Evolutionary conservation across 2,113 vertebrate species (phyloP).

Genomic region (Bufo gargarizans): DNA sequence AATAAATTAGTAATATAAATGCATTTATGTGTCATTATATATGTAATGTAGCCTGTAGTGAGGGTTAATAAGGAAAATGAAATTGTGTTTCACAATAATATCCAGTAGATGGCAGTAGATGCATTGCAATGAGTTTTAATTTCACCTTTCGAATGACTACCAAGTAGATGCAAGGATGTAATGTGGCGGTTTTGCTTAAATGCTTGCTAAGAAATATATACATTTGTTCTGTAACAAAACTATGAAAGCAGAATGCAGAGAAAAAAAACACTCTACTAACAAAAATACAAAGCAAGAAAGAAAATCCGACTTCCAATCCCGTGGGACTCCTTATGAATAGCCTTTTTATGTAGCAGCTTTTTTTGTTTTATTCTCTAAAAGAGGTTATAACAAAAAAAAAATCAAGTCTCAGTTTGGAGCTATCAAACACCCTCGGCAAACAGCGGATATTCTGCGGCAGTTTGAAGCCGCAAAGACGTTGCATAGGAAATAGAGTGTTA

Average conservation of each 20-base stretch:
- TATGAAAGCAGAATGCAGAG: background rate
- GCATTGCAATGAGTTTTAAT: conserved; percentile 56
- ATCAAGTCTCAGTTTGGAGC: background rate
- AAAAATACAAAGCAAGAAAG: background rate
- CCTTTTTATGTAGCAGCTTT: background rate
- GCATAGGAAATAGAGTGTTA: too few species aligned
- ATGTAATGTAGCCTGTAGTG: background rate
- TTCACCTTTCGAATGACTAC: background rate
- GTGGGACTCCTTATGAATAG: background rate
- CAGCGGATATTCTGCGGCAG: too few species aligned
- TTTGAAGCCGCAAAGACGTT: too few species aligned
- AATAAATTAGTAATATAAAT: background rate
- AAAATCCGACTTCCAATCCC: background rate
- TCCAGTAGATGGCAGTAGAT: conserved; percentile 75
- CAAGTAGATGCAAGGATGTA: background rate
- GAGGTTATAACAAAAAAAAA: too few species aligned
- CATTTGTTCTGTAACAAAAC: background rate
- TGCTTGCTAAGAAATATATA: background rate
- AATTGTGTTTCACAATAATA: background rate
- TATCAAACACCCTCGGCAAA: background rate
- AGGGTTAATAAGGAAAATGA: background rate
- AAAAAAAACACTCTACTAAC: background rate
- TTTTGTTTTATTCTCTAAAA: too few species aligned
- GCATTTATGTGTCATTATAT: background rate
- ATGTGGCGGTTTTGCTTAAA: background rate